Evolutionary conservation across 2,113 vertebrate genomes (phyloP).

Genomic region (Capreolus pygargus): DNA sequence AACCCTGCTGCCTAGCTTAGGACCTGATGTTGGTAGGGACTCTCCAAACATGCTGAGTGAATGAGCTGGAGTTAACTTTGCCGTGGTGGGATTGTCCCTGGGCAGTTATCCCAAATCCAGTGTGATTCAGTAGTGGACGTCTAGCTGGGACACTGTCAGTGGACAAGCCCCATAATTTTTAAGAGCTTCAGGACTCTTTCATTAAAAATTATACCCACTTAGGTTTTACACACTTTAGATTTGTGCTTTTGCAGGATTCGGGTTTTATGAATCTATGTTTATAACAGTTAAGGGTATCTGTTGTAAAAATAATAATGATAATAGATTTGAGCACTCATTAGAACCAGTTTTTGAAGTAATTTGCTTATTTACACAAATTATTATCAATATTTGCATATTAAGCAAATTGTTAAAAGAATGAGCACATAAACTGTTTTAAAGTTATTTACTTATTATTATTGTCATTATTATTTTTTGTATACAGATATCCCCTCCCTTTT

Average conservation of each 20-base stretch:
- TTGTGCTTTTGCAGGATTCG: neutral
- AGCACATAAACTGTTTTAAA: neutral
- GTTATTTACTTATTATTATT: neutral
- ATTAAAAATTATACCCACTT: neutral
- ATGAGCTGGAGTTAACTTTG: neutral
- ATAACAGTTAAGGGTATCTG: neutral
- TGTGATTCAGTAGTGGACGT: neutral
- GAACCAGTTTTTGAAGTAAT: neutral
- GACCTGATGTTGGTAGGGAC: neutral
- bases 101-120: neutral
- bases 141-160: neutral
- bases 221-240: neutral
- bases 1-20: neutral
- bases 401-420: neutral
- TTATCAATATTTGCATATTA: neutral
- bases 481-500: neutral
- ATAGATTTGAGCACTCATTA: neutral
- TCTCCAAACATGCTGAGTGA: neutral
- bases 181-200: neutral
- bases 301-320: neutral
- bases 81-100: neutral
- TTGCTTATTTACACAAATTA: neutral
- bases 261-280: neutral
- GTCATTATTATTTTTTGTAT: neutral
- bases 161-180: neutral